phyloP scores from a whole-genome alignment of 2,113 vertebrate genomes.

The Progne subis region DNA sequence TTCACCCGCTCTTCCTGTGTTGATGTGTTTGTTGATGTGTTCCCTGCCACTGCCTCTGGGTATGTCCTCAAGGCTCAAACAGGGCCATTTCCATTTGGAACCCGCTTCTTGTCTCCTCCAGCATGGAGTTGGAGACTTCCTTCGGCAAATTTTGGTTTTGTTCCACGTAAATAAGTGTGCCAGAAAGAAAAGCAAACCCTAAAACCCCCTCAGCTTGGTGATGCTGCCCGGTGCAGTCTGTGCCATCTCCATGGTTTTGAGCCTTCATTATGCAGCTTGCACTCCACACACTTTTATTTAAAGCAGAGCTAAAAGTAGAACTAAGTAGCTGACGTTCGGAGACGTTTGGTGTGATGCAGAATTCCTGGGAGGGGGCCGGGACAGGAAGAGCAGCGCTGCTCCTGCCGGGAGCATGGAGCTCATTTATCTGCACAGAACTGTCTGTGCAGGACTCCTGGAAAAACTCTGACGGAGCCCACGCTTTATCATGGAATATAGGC shows the following conservation, averaged over 20 bases:
- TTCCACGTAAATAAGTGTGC: not conserved
- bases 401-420: not conserved
- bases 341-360: not conserved
- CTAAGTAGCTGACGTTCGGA: conserved; percentile 25
- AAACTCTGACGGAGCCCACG: not conserved
- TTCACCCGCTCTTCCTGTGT: not conserved
- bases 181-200: not conserved
- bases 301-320: conserved; percentile 50
- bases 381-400: not conserved
- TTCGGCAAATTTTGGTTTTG: not conserved
- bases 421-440: not conserved
- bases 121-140: not conserved
- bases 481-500: not conserved
- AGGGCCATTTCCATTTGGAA: not conserved
- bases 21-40: not conserved
- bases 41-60: not conserved
- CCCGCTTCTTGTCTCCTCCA: not conserved
- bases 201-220: not conserved
- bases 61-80: not conserved
- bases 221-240: conserved; percentile 21
- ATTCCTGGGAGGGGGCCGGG: not conserved
- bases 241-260: conserved; percentile 47
- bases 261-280: conserved; percentile 25
- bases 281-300: conserved; percentile 46
- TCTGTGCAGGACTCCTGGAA: not conserved